Evolutionary conservation across 2,113 vertebrate genomes (phyloP).

Genomic region (Galbula dea): DNA sequence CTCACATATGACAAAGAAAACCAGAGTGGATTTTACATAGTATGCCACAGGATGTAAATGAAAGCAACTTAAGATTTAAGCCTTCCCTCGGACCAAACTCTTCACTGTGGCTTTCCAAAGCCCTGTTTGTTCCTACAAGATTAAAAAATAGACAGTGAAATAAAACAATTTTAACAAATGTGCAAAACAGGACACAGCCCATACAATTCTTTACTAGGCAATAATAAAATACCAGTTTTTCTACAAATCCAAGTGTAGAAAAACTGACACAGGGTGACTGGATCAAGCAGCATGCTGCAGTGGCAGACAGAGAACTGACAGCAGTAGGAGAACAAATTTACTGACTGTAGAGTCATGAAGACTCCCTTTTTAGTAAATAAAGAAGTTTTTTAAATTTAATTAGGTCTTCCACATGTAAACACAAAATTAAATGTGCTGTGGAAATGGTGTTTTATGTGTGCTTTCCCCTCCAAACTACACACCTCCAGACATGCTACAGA

Average conservation of each 20-base stretch:
- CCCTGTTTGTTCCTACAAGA: accelerated
- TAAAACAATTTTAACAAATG: neutral
- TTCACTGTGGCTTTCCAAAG: neutral
- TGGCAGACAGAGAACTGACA: accelerated
- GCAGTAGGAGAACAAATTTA: neutral
- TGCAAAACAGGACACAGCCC: neutral
- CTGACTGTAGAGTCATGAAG: neutral
- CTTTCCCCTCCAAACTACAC: neutral
- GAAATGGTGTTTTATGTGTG: neutral
- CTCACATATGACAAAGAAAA: neutral
- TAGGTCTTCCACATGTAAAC: neutral
- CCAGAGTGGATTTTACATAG: neutral
- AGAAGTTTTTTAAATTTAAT: neutral
- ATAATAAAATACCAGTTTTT: neutral
- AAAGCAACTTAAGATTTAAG: neutral
- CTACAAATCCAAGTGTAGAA: neutral
- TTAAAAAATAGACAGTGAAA: neutral
- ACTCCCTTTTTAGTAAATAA: neutral
- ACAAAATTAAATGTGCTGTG: neutral
- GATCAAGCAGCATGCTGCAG: neutral
- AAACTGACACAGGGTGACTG: accelerated
- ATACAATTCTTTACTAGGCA: neutral
- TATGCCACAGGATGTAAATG: neutral
- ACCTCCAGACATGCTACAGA: neutral
- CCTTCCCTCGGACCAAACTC: neutral